Evolutionary conservation across 2,888 invertebrate species (phyloP), one percentile per base, ranked within the genome.

Genomic region (Mystacides longicornis): DNA sequence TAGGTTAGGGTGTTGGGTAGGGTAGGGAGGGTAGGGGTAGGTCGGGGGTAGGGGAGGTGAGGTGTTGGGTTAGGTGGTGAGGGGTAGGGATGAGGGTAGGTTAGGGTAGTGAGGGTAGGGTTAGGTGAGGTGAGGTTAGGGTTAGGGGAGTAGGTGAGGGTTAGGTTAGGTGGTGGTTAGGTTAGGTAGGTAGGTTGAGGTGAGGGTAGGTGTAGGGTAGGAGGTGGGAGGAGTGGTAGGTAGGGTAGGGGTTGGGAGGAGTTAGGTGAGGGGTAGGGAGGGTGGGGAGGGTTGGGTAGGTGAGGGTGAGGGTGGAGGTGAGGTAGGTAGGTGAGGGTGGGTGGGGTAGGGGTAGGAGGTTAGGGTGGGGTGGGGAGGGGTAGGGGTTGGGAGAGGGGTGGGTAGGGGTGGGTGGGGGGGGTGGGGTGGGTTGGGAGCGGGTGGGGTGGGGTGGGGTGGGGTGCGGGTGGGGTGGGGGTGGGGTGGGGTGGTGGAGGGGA

Each of bases 401-500:
- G 55, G 55, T 55, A 51, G 46, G 55, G 59, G 57, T 58, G 56
- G 60, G 55, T 19, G 47, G 47, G 14, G 14, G 20, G 47, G 47
- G 45, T 55, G 46, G 55, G 55, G 51, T 55, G 46, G 55, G 59
- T 59, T 58, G 56, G 60, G 55, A 57, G 57, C 60, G n/a, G 62
- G 62, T 62, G 60, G 60, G 62, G 62, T 62, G 60, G 60, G 61
- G 47, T 47, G 14, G 20, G 47, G 47, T 47, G 14, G 20, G 47
- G 47, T 47, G 42, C 31, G 46, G 54, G 49, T 54, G 49, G 54
- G 61, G 60, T 62, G 60, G 61, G 61, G 60, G 58, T 57, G 60
- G 60, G 58, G 60, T 58, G 62, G 62, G 60, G 60, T 60, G 62
- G 62, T 62, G 61, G 60, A 61, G 62, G 61, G 61, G 60, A 56